Evolutionary conservation across 2,113 vertebrate species (phyloP).

Genomic region (Thymallus thymallus): DNA sequence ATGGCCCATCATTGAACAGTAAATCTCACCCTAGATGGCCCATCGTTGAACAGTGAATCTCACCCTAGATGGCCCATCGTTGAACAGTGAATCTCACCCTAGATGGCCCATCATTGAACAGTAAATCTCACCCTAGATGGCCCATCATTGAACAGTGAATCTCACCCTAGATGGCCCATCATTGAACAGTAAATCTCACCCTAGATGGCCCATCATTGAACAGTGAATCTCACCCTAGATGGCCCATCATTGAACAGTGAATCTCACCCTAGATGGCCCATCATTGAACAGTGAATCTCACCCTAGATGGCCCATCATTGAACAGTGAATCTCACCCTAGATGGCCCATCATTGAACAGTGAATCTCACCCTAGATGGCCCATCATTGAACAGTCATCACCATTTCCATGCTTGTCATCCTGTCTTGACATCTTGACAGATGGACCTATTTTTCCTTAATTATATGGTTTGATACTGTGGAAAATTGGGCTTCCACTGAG

Average conservation of each 20-base stretch:
- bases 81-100: not conserved
- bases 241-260: no score
- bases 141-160: not conserved
- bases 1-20: not conserved
- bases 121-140: not conserved
- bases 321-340: no score
- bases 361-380: not conserved
- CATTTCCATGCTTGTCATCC: conserved; percentile 1
- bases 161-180: no score
- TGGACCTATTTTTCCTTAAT: conserved; percentile 10
- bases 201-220: not conserved
- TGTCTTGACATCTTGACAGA: conserved; percentile 15
- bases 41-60: no score
- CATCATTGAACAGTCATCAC: not conserved
- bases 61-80: not conserved
- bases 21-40: no score
- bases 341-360: no score
- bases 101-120: no score
- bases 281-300: not conserved
- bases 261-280: not conserved
- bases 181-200: no score
- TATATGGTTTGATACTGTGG: conserved; percentile 8
- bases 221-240: no score
- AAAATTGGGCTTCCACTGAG: not conserved
- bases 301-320: no score